Evolutionary conservation across 37 sponge, comb jelly and placozoan species (phyloP).

Genomic region (Hexactinellida sp.): DNA sequence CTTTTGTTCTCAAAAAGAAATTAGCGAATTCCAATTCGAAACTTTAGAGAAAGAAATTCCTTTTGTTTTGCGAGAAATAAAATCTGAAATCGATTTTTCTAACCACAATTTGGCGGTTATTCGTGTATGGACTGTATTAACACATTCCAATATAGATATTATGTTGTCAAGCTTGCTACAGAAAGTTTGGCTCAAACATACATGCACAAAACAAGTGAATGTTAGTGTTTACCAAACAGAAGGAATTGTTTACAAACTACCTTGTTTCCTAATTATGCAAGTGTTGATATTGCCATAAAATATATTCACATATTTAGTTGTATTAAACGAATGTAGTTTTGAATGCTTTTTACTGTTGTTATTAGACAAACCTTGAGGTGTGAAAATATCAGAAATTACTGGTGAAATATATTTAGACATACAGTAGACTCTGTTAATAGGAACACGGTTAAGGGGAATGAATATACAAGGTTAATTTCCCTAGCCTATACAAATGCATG

Average conservation of each 20-base stretch:
- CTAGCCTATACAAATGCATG: too few relatives aligned
- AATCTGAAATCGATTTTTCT: not conserved
- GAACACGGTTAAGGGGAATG: too few relatives aligned
- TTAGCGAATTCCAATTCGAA: not conserved
- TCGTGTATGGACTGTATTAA: constrained; percentile 11
- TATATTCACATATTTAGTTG: too few relatives aligned
- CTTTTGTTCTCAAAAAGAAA: not conserved
- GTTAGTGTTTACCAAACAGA: constrained; percentile 11
- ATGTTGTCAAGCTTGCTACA: not conserved
- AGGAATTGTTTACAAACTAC: not conserved
- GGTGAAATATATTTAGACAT: too few relatives aligned
- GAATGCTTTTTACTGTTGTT: too few relatives aligned
- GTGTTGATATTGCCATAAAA: not conserved
- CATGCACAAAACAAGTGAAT: not conserved
- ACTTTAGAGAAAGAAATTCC: not conserved
- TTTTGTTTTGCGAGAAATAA: not conserved
- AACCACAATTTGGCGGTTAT: not conserved
- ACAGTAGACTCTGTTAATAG: too few relatives aligned
- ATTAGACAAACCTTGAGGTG: too few relatives aligned
- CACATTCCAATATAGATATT: not conserved
- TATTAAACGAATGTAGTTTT: too few relatives aligned
- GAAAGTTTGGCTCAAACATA: not conserved
- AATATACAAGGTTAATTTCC: too few relatives aligned
- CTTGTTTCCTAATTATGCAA: not conserved
- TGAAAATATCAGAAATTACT: too few relatives aligned